Base-by-base conservation (phyloP, 1,140 invertebrate species). In the Orius insidiosus region DNA sequence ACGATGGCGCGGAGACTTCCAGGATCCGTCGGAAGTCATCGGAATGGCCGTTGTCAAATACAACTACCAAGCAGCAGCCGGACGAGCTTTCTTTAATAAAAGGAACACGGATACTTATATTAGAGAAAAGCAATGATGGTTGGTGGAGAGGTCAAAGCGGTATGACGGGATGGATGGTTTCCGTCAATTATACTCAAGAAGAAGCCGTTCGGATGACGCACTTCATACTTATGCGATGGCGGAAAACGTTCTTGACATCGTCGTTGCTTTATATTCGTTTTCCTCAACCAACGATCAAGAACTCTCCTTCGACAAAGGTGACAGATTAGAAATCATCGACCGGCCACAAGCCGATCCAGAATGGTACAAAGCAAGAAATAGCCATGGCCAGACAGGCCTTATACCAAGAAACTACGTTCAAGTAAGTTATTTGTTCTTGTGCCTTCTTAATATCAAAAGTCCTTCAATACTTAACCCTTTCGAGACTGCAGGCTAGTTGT, bases 181-280 rank as follows among this genome's bases (percentile, higher is more conserved):
- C 95, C 94, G 13, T 93, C 88, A 98, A 98, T 68, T 98, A 98
- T 66, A 92, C 90, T 39, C 85, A 90, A 61, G 85, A 95, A 64
- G 88, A 93, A 60, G 74, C 80, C 55, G 68, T 47, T 69, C 72
- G 24, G 83, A 87, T 56, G 82, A 86, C 56, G 80, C 81, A 16
- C 71, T 85, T 19, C 84, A 93, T 59, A 87, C 87, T 38, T 86
- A 92, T 62, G 80, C 87, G 39, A 85, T 89, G 79, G 83, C 86
- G 6, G 83, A 89, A 60, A 89, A 88, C 60, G 85, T 90, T 4
- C 67, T 94, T 11, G 88, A 98, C 63, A 88, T 95, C 58, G 92
- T 98, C 47, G 81, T 85, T 43, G 87, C 90, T 2, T 69, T 96
- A 5, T 96, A 95, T 63, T 85, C 86, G 49, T 95, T 95, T 61